Conservation (phyloP, 2,888 invertebrate species). For the Ennomos quercinarius region DNA sequence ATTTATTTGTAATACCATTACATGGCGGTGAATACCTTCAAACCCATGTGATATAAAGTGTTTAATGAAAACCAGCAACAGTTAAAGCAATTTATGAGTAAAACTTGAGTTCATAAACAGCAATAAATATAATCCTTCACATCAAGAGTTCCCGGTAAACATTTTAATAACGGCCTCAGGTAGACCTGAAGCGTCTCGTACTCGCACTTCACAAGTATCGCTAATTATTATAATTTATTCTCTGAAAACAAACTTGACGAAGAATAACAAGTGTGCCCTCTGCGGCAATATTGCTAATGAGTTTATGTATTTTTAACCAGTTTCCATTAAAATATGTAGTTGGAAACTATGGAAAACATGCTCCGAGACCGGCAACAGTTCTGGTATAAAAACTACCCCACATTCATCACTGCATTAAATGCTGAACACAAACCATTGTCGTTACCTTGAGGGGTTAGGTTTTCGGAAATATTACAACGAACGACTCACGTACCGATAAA, state of each 20-base stretch:
- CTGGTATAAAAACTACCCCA: too few species aligned
- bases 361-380: not conserved
- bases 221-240: constrained; percentile 55
- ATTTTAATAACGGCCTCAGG: constrained; percentile 37
- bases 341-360: constrained; percentile 21
- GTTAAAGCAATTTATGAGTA: too few species aligned
- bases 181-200: constrained; percentile 13
- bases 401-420: too few species aligned
- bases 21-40: too few species aligned
- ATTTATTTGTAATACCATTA: too few species aligned
- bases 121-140: constrained; percentile 22
- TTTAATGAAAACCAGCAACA: too few species aligned
- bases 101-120: constrained; percentile 12
- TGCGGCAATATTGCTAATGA: constrained; percentile 41
- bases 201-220: constrained; percentile 34
- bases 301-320: constrained; percentile 41
- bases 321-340: constrained; percentile 15
- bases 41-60: too few species aligned
- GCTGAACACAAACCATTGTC: too few species aligned
- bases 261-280: constrained; percentile 36
- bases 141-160: constrained; percentile 32
- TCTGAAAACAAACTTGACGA: constrained; percentile 43
- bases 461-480: constrained; percentile 1
- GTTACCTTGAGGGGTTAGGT: not conserved
- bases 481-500: not conserved